Evolutionary conservation across 1,140 invertebrate genomes (phyloP), one percentile per base, ranked within the genome.

Genomic region (Orchesella cincta): DNA sequence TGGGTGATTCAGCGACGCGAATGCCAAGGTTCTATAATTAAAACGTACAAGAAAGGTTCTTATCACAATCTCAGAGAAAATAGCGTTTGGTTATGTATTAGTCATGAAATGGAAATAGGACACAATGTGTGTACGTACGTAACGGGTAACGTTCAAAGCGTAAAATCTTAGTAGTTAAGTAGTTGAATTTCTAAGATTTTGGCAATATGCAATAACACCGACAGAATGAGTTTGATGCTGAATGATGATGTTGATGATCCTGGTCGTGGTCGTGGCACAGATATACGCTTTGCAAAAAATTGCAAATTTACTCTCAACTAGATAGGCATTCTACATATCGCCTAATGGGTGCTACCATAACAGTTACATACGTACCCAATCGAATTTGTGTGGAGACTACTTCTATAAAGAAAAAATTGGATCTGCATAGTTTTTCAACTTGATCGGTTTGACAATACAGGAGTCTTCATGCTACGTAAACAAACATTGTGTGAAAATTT

Each of bases 21-120:
- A 67, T 67, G 62, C 62, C 62, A 67, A 67, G 62, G 62, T 67
- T 67, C 62, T 67, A 67, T 67, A 67, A 67, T 67, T 67, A 67
- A 67, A 67, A 31, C 8, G 14, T 31, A 8, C 29, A 31, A 67
- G 31, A 67, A 67, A 67, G 8, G 62, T 33, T 67, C 33, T 29
- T 31, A n/a, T 29, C 5, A 23, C 12, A 57, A 57, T 57, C 8
- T 18, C 23, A 57, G 52, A 23, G 52, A n/a, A 57, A 57, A n/a
- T 57, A n/a, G 14, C 23, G 62, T 31, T 29, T 67, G 62, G 33
- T 33, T 14, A 23, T 5, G 31, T 23, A 67, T 67, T 67, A 67
- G 54, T 67, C 26, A 67, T 67, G 31, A 67, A 67, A 67, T 31
- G 62, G 5, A 67, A 67, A 67, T 67, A 67, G 62, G 62, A 8